A percentile compares a stretch with the other conserved stretches of the same genome.
These are phyloP conservation scores for Smittia sp. DNA, from an alignment of 2,888 invertebrate genomes.

Conservation along the genomic window DNA sequence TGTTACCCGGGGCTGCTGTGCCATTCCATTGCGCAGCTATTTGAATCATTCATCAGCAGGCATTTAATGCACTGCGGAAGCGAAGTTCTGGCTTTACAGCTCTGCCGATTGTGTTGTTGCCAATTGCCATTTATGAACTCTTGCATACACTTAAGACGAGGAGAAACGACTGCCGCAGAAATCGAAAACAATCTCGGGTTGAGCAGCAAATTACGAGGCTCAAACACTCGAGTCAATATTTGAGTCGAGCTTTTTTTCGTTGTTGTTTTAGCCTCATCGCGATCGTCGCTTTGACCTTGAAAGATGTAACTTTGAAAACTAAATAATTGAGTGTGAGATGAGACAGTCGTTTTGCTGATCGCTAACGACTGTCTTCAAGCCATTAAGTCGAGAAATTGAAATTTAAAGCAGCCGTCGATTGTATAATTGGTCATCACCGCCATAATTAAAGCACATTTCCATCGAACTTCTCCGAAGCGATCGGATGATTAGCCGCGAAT, in stretches of 20 bases:
- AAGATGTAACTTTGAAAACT: not conserved
- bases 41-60: not conserved
- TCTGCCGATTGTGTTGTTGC: not conserved
- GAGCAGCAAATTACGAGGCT: too few species aligned
- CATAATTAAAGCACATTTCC: not conserved
- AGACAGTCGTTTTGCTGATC: too few species aligned
- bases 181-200: too few species aligned
- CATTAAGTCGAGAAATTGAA: conserved; percentile 12
- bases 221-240: not conserved
- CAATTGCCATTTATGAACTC: conserved; percentile 2
- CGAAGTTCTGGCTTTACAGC: not conserved
- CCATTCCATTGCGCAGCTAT: not conserved
- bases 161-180: too few species aligned
- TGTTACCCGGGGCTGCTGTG: too few species aligned
- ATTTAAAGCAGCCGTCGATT: not conserved
- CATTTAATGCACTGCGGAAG: conserved; percentile 34
- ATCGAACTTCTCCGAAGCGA: not conserved
- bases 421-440: not conserved
- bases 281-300: not conserved
- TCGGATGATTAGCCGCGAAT: too few species aligned
- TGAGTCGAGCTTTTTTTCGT: not conserved
- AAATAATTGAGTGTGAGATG: not conserved
- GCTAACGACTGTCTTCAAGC: too few species aligned
- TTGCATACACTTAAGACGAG: not conserved
- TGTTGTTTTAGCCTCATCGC: too few species aligned